Conservation (phyloP, 37 sponge, comb jelly and placozoan species). For the Aplysina aerophoba region DNA sequence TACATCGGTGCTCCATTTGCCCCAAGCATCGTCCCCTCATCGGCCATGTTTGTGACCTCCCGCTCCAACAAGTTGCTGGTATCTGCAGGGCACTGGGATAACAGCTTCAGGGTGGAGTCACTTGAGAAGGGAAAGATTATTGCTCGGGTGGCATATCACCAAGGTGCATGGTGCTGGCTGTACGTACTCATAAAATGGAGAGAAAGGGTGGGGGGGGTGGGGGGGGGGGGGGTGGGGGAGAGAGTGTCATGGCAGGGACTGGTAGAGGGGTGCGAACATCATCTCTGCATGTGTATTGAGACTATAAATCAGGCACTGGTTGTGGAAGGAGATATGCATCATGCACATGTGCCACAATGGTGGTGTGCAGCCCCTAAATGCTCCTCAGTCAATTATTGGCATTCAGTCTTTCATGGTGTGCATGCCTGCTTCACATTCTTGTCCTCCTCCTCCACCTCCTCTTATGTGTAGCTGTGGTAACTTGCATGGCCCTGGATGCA, state of each 20-base stretch:
- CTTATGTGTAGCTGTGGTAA: slow-evolving; percentile 68
- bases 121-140: neutral
- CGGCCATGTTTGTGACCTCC: slow-evolving; percentile 77
- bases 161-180: slow-evolving; percentile 46
- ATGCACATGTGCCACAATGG: neutral
- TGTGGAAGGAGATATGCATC: neutral
- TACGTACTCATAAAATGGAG: neutral
- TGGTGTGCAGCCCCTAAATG: too few species aligned
- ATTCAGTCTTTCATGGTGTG: too few species aligned
- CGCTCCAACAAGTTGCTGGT: slow-evolving; percentile 57
- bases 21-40: slow-evolving; percentile 49
- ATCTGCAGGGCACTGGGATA: too few species aligned
- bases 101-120: neutral
- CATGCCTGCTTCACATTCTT: too few species aligned
- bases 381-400: too few species aligned
- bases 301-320: neutral
- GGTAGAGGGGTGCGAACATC: too few species aligned
- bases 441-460: neutral
- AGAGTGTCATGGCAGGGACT: too few species aligned
- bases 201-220: neutral
- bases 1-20: slow-evolving; percentile 75
- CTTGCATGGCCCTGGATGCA: slow-evolving; percentile 84
- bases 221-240: too few species aligned
- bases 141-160: slow-evolving; percentile 54
- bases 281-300: too few species aligned